Percentiles rank a stretch among this genome's conserved stretches.
These are phyloP conservation scores for Trematocara macrostoma DNA, from an alignment of 2,113 vertebrate genomes.

Conservation along the genomic window DNA sequence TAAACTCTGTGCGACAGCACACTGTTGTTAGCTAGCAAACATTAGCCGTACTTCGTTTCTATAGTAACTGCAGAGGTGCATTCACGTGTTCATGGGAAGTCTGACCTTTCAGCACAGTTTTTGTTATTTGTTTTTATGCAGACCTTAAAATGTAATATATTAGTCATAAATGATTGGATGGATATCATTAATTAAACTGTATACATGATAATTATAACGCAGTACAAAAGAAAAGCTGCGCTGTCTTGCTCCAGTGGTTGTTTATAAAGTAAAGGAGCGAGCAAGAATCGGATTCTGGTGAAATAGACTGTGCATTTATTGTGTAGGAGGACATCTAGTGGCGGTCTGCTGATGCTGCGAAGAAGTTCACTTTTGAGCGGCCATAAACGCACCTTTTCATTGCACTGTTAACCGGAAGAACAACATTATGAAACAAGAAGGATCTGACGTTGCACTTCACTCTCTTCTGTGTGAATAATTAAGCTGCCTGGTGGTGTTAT, in stretches of 20 bases:
- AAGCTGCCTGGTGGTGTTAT: neutral
- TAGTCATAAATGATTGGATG: neutral
- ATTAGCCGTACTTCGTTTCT: slow-evolving; percentile 28
- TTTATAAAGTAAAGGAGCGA: neutral
- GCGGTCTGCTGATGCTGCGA: neutral
- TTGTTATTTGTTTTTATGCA: neutral
- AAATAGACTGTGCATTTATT: neutral
- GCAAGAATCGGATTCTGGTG: neutral
- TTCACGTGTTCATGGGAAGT: neutral
- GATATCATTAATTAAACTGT: neutral
- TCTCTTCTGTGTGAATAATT: neutral
- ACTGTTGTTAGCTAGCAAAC: neutral
- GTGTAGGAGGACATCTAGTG: slow-evolving; percentile 1
- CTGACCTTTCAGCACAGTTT: neutral
- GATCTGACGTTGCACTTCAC: neutral
- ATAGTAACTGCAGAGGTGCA: slow-evolving; percentile 43
- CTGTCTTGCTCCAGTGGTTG: neutral
- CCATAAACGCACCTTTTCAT: neutral
- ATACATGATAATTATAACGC: neutral
- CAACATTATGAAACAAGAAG: neutral
- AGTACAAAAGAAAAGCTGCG: neutral
- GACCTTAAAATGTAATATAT: neutral
- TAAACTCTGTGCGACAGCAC: neutral
- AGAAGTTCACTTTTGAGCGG: neutral
- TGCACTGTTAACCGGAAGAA: slow-evolving; percentile 29